Evolutionary conservation across 2,113 vertebrate genomes (phyloP).

Genomic region (Trachemys scripta): DNA sequence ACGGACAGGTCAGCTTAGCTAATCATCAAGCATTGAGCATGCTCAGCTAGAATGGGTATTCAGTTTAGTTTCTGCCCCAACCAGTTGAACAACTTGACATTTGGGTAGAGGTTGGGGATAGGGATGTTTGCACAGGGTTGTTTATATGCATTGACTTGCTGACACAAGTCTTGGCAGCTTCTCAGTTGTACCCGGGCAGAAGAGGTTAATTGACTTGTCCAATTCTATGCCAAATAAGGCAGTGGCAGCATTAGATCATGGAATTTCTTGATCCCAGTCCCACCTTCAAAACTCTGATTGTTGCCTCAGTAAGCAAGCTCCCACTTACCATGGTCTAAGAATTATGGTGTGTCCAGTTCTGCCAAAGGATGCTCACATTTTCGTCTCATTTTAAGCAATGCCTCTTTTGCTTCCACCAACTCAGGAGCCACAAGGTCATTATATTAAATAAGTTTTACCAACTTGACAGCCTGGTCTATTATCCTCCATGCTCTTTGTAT

Average conservation of each 20-base stretch:
- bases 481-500: slow-evolving; percentile 1
- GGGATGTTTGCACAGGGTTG: not conserved
- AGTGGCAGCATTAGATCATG: not conserved
- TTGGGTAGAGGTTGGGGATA: not conserved
- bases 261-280: not conserved
- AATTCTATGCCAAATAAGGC: not conserved
- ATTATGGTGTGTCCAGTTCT: slow-evolving; percentile 6
- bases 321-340: slow-evolving; percentile 17
- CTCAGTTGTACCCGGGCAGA: not conserved
- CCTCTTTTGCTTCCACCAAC: slow-evolving; percentile 17
- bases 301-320: not conserved
- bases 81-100: not conserved
- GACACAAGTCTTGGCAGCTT: not conserved
- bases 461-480: not conserved
- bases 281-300: not conserved
- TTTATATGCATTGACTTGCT: not conserved
- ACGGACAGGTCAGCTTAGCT: not conserved
- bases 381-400: slow-evolving; percentile 19
- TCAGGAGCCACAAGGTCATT: slow-evolving; percentile 40
- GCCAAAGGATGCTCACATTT: slow-evolving; percentile 27
- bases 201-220: not conserved
- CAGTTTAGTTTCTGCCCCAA: not conserved
- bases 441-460: slow-evolving; percentile 27
- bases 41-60: not conserved
- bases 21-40: not conserved